Base-by-base conservation (phyloP, 2,113 vertebrate species). In the Corapipo altera region DNA sequence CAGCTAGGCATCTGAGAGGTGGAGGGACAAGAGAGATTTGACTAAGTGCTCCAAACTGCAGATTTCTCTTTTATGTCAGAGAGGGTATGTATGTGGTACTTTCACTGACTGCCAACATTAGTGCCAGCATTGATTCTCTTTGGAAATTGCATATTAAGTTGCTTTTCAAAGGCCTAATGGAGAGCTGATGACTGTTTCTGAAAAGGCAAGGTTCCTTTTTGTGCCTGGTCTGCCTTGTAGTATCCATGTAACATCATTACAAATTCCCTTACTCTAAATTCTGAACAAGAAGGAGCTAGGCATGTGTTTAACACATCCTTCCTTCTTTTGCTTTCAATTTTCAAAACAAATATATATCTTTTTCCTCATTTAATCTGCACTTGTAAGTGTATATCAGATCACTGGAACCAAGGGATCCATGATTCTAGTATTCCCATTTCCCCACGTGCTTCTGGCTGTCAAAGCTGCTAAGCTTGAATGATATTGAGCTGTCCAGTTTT, bases 31-130 rank as follows among this genome's bases (percentile, higher is more conserved):
- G 82, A 71, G 15, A 10, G 21, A 52, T 26, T 51, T 65, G 57
- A 46, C 16, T n/a, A 78, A 55, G 51, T 1, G 0, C 57, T 80
- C 85, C 55, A 66, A 44, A 81, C 35, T 57, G 61, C 43, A 49
- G 17, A 32, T 65, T 86, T 91, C 12, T 91, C 44, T 43, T 82
- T 67, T 18, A 74, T 30, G 59, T 66, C 71, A 83, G 46, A 64
- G 9, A 13, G 30, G 0, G 0, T 79, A 75, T 70, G n/a, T 44
- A 49, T 8, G 11, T 37, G 46, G 37, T 33, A 35, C 52, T n/a
- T 41, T 75, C 11, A 3, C 23, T 88, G 82, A 23, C 62, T 83
- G 54, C 62, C 49, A 61, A 1, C 3, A 1, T 75, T 78, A 85
- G 48, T 52, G 52, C 33, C 84, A 82, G 48, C 37, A 70, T 58